Evolutionary conservation across 2,888 invertebrate species (phyloP).

Genomic region (Macropis europaea): DNA sequence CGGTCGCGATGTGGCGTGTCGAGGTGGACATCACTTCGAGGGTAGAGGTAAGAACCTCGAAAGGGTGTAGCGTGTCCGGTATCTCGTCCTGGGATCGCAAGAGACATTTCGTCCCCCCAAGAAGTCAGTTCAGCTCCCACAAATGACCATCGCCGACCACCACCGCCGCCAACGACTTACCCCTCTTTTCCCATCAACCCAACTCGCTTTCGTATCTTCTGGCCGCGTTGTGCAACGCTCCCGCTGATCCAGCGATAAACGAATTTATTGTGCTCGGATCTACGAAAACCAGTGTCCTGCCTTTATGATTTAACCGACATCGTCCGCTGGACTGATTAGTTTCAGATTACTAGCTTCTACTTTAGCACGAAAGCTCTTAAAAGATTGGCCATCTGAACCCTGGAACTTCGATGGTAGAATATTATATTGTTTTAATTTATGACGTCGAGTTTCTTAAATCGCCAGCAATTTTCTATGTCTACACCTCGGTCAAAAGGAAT

Average conservation of each 20-base stretch:
- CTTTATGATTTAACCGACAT: no score
- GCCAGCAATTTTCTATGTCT: no score
- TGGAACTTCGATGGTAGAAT: no score
- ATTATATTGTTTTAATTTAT: no score
- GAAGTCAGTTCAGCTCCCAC: conserved; percentile 71
- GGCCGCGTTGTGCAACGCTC: conserved; percentile 60
- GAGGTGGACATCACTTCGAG: conserved; percentile 69
- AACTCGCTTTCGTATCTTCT: conserved; percentile 70
- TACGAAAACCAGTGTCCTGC: conserved; percentile 41
- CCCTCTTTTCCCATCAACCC: conserved; percentile 44
- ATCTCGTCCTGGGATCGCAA: conserved; percentile 77
- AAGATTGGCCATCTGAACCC: no score
- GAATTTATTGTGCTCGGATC: conserved; percentile 69
- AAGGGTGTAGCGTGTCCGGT: conserved; percentile 78
- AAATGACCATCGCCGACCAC: conserved; percentile 77
- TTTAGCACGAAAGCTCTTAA: no score
- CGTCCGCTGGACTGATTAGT: no score
- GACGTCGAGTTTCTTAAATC: no score
- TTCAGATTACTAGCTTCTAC: no score
- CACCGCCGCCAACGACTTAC: conserved; percentile 29
- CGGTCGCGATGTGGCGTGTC: conserved; percentile 65
- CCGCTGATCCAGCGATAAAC: conserved; percentile 74
- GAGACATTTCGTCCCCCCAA: conserved; percentile 78
- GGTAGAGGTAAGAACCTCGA: conserved; percentile 33
- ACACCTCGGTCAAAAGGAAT: no score